These are phyloP conservation scores for Ceryle rudis DNA, from an alignment of 2,797 vertebrate genomes.

Conservation along the genomic window DNA sequence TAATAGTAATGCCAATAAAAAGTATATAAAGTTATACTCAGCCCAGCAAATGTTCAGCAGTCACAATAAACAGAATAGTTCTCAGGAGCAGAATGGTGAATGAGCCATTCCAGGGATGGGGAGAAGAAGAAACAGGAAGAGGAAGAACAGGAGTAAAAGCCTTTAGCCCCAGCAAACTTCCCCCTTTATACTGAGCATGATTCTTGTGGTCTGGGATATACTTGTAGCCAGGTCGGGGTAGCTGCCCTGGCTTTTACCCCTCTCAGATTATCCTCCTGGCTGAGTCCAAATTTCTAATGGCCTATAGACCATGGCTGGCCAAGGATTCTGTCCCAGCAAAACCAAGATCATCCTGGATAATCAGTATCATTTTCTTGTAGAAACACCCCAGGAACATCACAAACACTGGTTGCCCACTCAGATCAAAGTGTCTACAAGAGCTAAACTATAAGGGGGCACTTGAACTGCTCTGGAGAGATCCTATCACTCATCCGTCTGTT, in stretches of 20 bases:
- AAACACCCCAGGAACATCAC: not conserved
- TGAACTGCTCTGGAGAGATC: not conserved
- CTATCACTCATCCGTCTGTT: not conserved
- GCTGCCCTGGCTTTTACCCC: not conserved
- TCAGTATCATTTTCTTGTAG: not conserved
- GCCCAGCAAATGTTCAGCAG: not conserved
- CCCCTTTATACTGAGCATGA: not conserved
- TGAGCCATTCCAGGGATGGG: not conserved
- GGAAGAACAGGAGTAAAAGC: not conserved
- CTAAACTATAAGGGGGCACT: not conserved
- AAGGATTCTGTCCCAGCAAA: not conserved
- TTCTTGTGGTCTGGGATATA: not conserved
- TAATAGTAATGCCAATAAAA: no score
- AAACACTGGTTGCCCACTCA: not conserved
- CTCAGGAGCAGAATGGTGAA: not conserved
- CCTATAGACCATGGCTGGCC: not conserved
- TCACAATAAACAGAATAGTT: not conserved
- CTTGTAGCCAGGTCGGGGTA: not conserved
- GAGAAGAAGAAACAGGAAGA: not conserved
- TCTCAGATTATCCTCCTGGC: not conserved
- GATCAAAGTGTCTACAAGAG: not conserved
- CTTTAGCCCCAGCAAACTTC: not conserved
- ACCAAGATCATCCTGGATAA: not conserved
- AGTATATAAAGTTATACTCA: not conserved
- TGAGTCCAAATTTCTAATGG: not conserved